Evolutionary conservation across 2,888 invertebrate genomes (phyloP).

Genomic region (Hymenopus coronatus): DNA sequence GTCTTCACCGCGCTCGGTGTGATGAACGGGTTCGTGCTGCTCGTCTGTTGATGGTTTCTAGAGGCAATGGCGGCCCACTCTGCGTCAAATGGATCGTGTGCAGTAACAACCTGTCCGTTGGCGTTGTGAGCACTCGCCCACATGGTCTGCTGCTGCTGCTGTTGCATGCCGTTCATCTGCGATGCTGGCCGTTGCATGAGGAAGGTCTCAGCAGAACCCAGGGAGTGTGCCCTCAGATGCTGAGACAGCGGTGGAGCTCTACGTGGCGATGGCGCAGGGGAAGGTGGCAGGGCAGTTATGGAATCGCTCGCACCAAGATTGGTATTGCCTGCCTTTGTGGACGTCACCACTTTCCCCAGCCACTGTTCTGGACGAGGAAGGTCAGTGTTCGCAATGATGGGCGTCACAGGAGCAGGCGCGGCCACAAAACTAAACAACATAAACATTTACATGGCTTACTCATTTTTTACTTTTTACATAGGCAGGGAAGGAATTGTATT

Average conservation of each 20-base stretch:
- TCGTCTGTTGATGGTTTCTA: conserved; percentile 39
- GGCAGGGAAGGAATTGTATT: too few relatives aligned
- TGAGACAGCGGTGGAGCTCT: conserved; percentile 53
- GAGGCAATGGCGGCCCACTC: conserved; percentile 74
- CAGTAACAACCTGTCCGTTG: conserved; percentile 38
- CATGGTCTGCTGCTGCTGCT: not conserved
- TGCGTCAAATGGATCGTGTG: conserved; percentile 74
- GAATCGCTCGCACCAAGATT: not conserved
- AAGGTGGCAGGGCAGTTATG: conserved; percentile 35
- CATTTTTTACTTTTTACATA: too few relatives aligned
- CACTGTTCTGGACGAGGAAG: conserved; percentile 81
- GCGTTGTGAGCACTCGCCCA: conserved; percentile 26
- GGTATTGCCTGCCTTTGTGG: conserved; percentile 39
- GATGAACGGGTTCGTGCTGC: conserved; percentile 62
- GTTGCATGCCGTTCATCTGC: not conserved
- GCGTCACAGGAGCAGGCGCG: conserved; percentile 44
- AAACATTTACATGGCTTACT: too few relatives aligned
- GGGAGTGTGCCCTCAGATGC: conserved; percentile 53
- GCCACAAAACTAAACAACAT: not conserved
- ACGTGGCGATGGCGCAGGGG: conserved; percentile 44
- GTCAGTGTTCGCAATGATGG: conserved; percentile 39
- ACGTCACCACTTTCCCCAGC: conserved; percentile 61
- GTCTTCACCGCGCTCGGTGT: conserved; percentile 54
- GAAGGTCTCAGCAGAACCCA: conserved; percentile 51
- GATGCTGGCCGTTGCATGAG: conserved; percentile 34